Base-by-base conservation (phyloP, 2,888 invertebrate species). In the Oscheius sp. region DNA sequence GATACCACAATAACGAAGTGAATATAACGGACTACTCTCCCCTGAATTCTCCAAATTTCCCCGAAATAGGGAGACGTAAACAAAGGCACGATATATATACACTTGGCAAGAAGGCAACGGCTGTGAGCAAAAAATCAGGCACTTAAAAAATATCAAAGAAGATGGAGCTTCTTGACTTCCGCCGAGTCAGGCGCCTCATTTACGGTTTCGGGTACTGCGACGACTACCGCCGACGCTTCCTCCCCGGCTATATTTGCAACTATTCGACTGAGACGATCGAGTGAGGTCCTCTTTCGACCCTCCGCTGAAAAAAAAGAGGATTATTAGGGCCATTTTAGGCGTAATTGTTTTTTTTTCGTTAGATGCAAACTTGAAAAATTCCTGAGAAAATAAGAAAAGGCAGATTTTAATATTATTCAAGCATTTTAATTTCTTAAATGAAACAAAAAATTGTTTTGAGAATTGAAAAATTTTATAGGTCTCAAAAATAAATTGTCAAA, bases 261-360 rank as follows among this genome's bases (percentile, higher is more conserved):
- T 62, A 77, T 77, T 49, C 72, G 67, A n/a, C 69, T 63, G 54
- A 77, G 63, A 32, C 72, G 67, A 65, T 75, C 77, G 72, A 77
- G 62, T 33, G 72, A 77, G 61, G 72, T 77, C 67, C 75, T 68
- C 56, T 73, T 73, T 47, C 68, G 67, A 4, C 66, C 47, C 61
- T 73, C 72, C 64, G 57, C 67, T 64, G 69, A 69, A 73, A 71
- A 57, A 24, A 5, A 22, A n/a, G n/a, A n/a, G n/a, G n/a, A n/a
- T n/a, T n/a, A n/a, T n/a, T n/a, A n/a, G n/a, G n/a, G n/a, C n/a
- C n/a, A n/a, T n/a, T n/a, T n/a, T n/a, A n/a, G n/a, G n/a, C n/a
- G n/a, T n/a, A n/a, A n/a, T n/a, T n/a, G n/a, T n/a, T n/a, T n/a
- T n/a, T n/a, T n/a, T n/a, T n/a, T n/a, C n/a, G n/a, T n/a, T n/a